Conservation (phyloP, 2,888 invertebrate species). For the Maniola hyperantus region DNA sequence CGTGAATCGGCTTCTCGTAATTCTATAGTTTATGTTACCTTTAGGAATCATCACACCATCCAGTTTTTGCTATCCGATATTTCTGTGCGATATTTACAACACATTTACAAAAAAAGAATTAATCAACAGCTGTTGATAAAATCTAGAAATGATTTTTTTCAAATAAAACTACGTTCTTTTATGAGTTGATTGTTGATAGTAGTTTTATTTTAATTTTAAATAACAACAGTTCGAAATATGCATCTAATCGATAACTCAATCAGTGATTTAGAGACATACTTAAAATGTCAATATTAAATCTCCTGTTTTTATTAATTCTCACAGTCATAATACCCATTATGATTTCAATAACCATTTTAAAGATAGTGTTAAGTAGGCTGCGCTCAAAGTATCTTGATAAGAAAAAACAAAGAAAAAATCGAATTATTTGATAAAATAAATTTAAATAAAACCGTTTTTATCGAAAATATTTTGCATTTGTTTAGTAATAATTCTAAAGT, state of each 20-base stretch:
- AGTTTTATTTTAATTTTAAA: background rate
- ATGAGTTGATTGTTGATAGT: background rate
- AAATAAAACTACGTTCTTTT: background rate
- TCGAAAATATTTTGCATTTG: slow-evolving; percentile 35
- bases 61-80: too few species aligned
- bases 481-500: background rate
- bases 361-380: background rate
- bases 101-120: too few species aligned
- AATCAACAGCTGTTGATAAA: too few species aligned
- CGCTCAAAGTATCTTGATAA: slow-evolving; percentile 45
- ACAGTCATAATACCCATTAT: background rate
- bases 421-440: slow-evolving; percentile 34
- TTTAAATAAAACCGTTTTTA: slow-evolving; percentile 45
- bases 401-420: slow-evolving; percentile 40
- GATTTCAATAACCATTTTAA: background rate
- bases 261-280: background rate
- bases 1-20: too few species aligned
- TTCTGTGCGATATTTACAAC: too few species aligned
- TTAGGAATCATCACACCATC: too few species aligned
- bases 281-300: background rate
- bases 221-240: background rate
- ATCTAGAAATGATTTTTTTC: too few species aligned
- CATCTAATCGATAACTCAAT: background rate
- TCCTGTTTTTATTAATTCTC: slow-evolving; percentile 1
- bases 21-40: too few species aligned